A percentile compares a stretch with the other conserved stretches of the same genome.
Conservation (phyloP, 35 echinoderm and acorn worm genomes). For the Ophiothrix spiculata region DNA sequence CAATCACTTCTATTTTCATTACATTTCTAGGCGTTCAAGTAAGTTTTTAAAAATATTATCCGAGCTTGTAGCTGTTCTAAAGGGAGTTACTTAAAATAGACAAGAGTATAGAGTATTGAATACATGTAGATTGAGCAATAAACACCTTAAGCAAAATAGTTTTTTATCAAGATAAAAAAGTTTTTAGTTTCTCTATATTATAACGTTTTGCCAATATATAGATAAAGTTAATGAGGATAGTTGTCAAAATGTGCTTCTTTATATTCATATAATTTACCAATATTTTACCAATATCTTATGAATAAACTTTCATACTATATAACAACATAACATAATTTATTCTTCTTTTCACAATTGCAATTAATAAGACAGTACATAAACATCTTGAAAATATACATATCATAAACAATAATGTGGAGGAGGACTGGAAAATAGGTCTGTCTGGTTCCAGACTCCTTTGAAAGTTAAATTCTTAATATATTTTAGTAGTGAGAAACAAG, state of each 20-base stretch:
- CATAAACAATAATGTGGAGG: too few species aligned
- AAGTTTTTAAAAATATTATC: not conserved
- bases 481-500: not conserved
- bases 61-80: not conserved
- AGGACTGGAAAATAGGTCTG: too few species aligned
- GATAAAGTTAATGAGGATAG: too few species aligned
- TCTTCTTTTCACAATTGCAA: not conserved
- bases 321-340: not conserved
- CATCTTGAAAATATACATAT: too few species aligned
- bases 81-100: not conserved
- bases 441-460: too few species aligned
- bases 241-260: not conserved
- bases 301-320: too few species aligned
- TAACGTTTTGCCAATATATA: not conserved
- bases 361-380: too few species aligned
- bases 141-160: not conserved
- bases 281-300: too few species aligned
- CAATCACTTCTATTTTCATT: constrained; percentile 74
- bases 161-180: not conserved
- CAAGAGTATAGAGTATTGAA: not conserved
- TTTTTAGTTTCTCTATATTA: not conserved
- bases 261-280: not conserved
- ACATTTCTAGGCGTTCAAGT: constrained; percentile 93
- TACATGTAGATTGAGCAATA: not conserved
- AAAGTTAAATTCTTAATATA: too few species aligned